phyloP scores from a whole-genome alignment of 2,113 vertebrate genomes.

The Gracilinanus agilis region DNA sequence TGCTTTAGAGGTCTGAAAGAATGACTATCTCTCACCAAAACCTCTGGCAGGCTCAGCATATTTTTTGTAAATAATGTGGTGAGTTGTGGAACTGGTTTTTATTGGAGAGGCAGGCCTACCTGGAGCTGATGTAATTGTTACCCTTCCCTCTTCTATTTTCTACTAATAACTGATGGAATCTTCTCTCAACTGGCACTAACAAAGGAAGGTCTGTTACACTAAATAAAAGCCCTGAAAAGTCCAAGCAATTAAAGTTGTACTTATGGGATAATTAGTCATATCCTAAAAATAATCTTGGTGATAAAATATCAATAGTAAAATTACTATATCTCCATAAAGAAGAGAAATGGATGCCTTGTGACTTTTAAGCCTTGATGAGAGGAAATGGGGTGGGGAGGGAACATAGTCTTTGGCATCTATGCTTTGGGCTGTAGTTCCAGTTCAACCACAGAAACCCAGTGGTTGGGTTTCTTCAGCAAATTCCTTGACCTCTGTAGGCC shows the following conservation, averaged over 20 bases:
- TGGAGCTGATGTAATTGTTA: background rate
- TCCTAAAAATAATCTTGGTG: background rate
- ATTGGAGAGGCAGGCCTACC: background rate
- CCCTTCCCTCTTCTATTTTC: background rate
- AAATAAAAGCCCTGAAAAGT: background rate
- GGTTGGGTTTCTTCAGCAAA: background rate
- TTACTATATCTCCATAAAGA: background rate
- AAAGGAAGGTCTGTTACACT: background rate
- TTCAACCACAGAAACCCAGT: background rate
- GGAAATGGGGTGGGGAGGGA: background rate
- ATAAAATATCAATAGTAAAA: background rate
- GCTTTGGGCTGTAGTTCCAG: background rate
- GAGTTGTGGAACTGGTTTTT: background rate
- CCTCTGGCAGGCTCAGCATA: background rate
- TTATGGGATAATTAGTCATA: background rate
- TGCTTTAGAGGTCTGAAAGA: slow-evolving; percentile 5
- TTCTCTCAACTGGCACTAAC: background rate
- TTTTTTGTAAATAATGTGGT: background rate
- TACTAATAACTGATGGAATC: background rate
- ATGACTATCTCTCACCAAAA: background rate
- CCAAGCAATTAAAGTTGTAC: background rate
- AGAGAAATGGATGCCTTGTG: background rate
- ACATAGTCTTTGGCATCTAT: background rate
- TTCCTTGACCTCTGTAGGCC: background rate
- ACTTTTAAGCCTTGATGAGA: background rate